phyloP scores from a whole-genome alignment of 2,888 invertebrate species.

The Amblyjoppa proteus region DNA sequence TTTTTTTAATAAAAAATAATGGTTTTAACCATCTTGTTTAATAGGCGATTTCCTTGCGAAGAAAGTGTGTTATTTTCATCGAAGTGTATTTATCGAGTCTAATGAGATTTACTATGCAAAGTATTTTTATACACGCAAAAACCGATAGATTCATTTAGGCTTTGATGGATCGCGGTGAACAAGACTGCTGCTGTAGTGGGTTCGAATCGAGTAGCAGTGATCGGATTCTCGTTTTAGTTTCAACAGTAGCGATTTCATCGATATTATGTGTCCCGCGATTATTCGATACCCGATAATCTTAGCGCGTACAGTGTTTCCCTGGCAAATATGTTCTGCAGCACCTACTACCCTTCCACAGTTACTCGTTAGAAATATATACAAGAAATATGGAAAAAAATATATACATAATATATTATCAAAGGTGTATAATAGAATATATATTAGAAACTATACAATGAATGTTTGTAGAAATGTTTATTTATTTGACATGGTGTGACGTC shows the following conservation, averaged over 20 bases:
- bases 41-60: slow-evolving; percentile 25
- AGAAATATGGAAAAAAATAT: slow-evolving; percentile 9
- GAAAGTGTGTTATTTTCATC: slow-evolving; percentile 54
- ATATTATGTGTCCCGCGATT: slow-evolving; percentile 8
- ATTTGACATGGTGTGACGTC: neutral
- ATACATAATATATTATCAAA: slow-evolving; percentile 41
- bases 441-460: slow-evolving; percentile 53
- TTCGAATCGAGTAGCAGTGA: neutral
- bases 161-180: slow-evolving; percentile 28
- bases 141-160: slow-evolving; percentile 42
- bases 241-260: slow-evolving; percentile 12
- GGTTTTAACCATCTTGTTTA: slow-evolving; percentile 25
- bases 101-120: slow-evolving; percentile 62
- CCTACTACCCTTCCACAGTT: slow-evolving; percentile 41
- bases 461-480: slow-evolving; percentile 32
- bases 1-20: neutral
- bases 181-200: slow-evolving; percentile 4
- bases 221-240: slow-evolving; percentile 18
- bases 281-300: slow-evolving; percentile 30
- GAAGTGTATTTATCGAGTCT: slow-evolving; percentile 59
- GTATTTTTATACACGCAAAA: slow-evolving; percentile 66
- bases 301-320: slow-evolving; percentile 48
- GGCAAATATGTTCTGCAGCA: slow-evolving; percentile 50
- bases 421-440: slow-evolving; percentile 52
- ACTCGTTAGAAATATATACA: slow-evolving; percentile 52